Base-by-base conservation (phyloP, 2,797 vertebrate species). In the Cuniculus paca region DNA sequence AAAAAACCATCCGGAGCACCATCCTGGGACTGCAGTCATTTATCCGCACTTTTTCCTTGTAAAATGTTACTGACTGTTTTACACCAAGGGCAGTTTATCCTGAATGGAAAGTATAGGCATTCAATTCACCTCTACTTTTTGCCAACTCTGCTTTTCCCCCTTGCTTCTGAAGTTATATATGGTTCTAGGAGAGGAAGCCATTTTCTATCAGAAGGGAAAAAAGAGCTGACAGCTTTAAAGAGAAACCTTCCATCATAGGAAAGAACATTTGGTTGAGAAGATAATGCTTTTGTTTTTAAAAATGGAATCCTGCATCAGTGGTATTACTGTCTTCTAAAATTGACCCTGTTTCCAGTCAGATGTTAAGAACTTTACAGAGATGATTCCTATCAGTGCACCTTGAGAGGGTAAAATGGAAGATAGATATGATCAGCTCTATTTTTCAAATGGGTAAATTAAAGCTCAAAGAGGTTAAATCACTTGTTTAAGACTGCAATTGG, bases 31-130 rank as follows among this genome's bases (percentile, higher is more conserved):
- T 95, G 95, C 88, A 96, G 96, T 92, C 96, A 95, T 97, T 97
- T 97, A 96, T 97, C 82, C 0, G 19, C 95, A 95, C 96, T 96
- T 97, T 97, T 97, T n/a, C 96, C 97, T 97, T 97, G 94, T 97
- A 97, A 98, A 98, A 97, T 95, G 97, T 97, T 97, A 97, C 97
- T 97, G 97, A 98, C 96, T 98, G 97, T 97, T 98, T 97, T 97
- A 97, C 90, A 96, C 96, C 92, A 96, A 97, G 97, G 97, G 96
- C 97, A 96, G 97, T 98, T 97, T 97, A 97, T 97, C 95, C 96
- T 94, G 96, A 98, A 96, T 85, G 96, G 97, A 96, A 87, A 95
- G 94, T 92, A 81, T 93, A 95, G 93, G 90, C 96, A 96, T 97
- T 97, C 97, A 97, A 74, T 97, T 97, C 97, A 97, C 97, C 96